Evolutionary conservation across 2,797 vertebrate genomes (phyloP).

Genomic region (Oophaga sylvatica): DNA sequence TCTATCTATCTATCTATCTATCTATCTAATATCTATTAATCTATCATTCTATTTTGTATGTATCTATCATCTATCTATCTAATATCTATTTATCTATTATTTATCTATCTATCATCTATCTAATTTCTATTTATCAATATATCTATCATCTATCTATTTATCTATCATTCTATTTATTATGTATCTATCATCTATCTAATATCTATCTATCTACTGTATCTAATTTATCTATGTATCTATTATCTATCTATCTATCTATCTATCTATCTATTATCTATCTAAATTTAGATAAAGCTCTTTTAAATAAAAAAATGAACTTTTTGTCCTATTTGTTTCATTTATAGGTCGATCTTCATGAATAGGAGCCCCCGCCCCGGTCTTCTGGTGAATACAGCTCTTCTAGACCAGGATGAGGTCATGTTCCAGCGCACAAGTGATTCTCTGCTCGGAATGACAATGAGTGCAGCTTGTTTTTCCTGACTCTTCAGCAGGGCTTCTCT

Average conservation of each 20-base stretch:
- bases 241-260: neutral
- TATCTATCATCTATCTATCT: too few species aligned
- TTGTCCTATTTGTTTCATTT: neutral
- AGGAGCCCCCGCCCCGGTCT: neutral
- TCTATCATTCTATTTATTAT: too few species aligned
- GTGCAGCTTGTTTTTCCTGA: neutral
- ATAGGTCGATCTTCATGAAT: neutral
- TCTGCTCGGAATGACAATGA: slow-evolving; percentile 19
- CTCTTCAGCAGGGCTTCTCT: neutral
- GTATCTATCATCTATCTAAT: too few species aligned
- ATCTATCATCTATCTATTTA: too few species aligned
- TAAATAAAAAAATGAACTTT: neutral
- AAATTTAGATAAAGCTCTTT: neutral
- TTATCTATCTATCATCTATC: too few species aligned
- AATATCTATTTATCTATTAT: too few species aligned
- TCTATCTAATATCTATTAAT: too few species aligned
- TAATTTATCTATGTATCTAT: neutral
- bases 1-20: too few species aligned
- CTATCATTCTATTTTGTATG: too few species aligned
- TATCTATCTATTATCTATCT: neutral
- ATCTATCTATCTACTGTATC: too few species aligned
- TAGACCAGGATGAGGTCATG: slow-evolving; percentile 2
- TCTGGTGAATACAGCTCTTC: neutral
- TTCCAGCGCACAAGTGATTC: neutral
- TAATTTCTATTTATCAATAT: too few species aligned